phyloP scores from a whole-genome alignment of 2,113 vertebrate genomes.

The sheep (Ovis aries) region ARS-UI_Ramb_v3.0 NC_056067.1:47582001-47582500 shows the following conservation, averaged over 20 bases:
- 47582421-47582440: conserved; percentile 89
- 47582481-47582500: conserved; percentile 32
- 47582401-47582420: conserved; percentile 90
- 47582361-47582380: conserved; percentile 91
- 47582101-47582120: conserved; percentile 93
- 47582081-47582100: conserved; percentile 64
- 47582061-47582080: conserved; percentile 43
- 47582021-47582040: conserved; percentile 32
- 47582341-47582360: conserved; percentile 95
- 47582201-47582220: conserved; percentile 96
- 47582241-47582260: conserved; percentile 95
- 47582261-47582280: conserved; percentile 96
- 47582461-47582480: neutral
- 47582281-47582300: conserved; percentile 89
- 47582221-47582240: conserved; percentile 95
- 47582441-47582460: conserved; percentile 84
- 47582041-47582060: neutral
- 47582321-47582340: conserved; percentile 89
- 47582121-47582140: conserved; percentile 88
- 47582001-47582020: conserved; percentile 43
- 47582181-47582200: conserved; percentile 88
- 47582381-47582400: conserved; percentile 92
- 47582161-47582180: conserved; percentile 91
- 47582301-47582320: conserved; percentile 91
- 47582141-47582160: conserved; percentile 92